Conservation (phyloP, 1,140 invertebrate genomes). For the Drosophila dunni region DNA sequence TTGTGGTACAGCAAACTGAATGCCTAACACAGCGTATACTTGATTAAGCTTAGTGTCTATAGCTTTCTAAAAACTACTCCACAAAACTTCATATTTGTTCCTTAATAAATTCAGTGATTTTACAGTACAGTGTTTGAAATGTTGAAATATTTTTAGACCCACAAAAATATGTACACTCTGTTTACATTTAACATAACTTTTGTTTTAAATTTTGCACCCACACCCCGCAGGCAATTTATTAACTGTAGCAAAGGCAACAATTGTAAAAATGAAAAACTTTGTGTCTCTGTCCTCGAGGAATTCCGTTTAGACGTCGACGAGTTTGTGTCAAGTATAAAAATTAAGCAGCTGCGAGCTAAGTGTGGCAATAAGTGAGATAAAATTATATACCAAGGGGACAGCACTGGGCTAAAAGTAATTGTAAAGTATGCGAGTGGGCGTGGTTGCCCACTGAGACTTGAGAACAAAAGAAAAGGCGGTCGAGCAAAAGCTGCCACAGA, state of each 20-base stretch:
- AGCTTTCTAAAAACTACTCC: conserved; percentile 4
- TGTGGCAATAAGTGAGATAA: conserved; percentile 74
- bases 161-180: too few relatives aligned
- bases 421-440: conserved; percentile 61
- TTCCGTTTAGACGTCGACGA: conserved; percentile 66
- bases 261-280: conserved; percentile 49
- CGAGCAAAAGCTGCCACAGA: conserved; percentile 15
- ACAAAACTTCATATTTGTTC: not conserved
- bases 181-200: not conserved
- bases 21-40: too few relatives aligned
- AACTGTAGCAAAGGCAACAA: conserved; percentile 16
- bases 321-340: conserved; percentile 68
- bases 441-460: conserved; percentile 31
- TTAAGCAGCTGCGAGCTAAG: conserved; percentile 65
- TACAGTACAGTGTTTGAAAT: too few relatives aligned
- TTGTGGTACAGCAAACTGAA: not conserved
- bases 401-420: conserved; percentile 57
- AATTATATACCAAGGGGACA: conserved; percentile 41
- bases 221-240: conserved; percentile 32
- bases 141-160: too few relatives aligned
- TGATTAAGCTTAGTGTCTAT: too few relatives aligned
- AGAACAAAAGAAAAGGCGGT: conserved; percentile 22
- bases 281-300: conserved; percentile 60
- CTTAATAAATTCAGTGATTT: too few relatives aligned
- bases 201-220: conserved; percentile 11